Percentiles rank a stretch among this genome's conserved stretches.
Evolutionary conservation across 2,113 vertebrate species (phyloP).

Genomic region (Synchiropus splendidus): DNA sequence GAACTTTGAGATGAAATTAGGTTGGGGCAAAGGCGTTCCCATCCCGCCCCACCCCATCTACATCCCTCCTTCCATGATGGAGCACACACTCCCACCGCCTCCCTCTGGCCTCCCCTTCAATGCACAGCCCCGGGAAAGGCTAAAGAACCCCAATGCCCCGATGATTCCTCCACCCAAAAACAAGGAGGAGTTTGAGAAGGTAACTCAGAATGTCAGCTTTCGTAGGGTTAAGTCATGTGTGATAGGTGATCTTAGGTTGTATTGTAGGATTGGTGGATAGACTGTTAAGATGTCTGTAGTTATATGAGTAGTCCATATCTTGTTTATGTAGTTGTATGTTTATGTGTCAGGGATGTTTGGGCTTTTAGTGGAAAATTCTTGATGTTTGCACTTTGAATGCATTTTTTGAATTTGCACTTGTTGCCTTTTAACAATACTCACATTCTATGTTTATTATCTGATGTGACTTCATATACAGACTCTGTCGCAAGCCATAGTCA

Average conservation of each 20-base stretch:
- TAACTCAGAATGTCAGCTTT: constrained; percentile 70
- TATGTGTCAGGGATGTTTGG: constrained; percentile 34
- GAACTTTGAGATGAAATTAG: constrained; percentile 99
- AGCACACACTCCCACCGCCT: constrained; percentile 93
- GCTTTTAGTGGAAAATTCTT: constrained; percentile 71
- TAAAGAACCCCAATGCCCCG: constrained; percentile 93
- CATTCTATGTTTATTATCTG: constrained; percentile 99
- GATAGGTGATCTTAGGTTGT: constrained; percentile 40
- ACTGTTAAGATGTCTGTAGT: constrained; percentile 16
- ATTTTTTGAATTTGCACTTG: constrained; percentile 94
- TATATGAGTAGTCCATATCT: constrained; percentile 16
- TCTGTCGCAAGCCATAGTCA: constrained; percentile 99
- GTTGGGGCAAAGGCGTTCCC: constrained; percentile 98
- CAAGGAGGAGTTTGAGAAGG: constrained; percentile 99
- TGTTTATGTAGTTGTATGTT: constrained; percentile 27
- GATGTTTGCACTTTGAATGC: constrained; percentile 83
- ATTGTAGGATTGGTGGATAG: constrained; percentile 19
- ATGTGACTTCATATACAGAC: constrained; percentile 99
- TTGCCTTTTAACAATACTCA: constrained; percentile 99
- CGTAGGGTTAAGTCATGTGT: constrained; percentile 30
- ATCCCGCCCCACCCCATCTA: constrained; percentile 98
- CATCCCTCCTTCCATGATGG: constrained; percentile 99
- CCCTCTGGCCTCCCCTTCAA: constrained; percentile 98
- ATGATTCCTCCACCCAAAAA: constrained; percentile 93
- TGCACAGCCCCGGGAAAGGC: constrained; percentile 90